phyloP scores from a whole-genome alignment of 2,113 vertebrate genomes.

The Oceanodroma tethys region DNA sequence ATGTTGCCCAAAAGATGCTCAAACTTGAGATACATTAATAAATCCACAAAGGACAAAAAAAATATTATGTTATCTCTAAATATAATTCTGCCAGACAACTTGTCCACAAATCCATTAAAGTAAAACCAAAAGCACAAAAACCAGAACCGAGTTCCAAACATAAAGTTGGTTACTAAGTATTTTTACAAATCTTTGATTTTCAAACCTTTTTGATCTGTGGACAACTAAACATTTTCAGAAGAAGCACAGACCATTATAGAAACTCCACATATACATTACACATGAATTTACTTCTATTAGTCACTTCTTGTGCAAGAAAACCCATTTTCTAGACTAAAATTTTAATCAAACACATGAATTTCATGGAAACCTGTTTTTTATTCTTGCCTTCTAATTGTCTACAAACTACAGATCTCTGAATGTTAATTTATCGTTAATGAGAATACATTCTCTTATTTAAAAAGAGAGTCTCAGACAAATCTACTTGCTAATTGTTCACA shows the following conservation, averaged over 20 bases:
- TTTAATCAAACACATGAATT: background rate
- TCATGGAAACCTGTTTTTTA: background rate
- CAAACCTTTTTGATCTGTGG: background rate
- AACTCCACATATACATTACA: background rate
- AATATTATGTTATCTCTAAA: background rate
- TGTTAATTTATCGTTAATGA: background rate
- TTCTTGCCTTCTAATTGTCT: background rate
- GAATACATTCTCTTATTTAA: background rate
- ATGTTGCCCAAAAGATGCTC: background rate
- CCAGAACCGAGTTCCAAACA: accelerated
- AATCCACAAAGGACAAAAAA: background rate
- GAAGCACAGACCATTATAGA: accelerated
- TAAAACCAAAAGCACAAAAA: background rate
- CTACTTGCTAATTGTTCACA: background rate
- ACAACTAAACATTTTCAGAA: background rate
- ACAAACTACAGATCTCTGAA: background rate
- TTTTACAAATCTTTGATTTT: background rate
- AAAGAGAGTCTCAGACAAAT: background rate
- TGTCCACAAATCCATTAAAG: background rate
- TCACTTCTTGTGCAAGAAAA: background rate
- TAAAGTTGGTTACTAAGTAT: background rate
- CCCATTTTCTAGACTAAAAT: background rate
- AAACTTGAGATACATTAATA: background rate
- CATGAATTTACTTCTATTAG: background rate
- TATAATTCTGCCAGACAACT: background rate